phyloP scores from a whole-genome alignment of 2,113 vertebrate genomes.

The Paradisaea rubra region DNA sequence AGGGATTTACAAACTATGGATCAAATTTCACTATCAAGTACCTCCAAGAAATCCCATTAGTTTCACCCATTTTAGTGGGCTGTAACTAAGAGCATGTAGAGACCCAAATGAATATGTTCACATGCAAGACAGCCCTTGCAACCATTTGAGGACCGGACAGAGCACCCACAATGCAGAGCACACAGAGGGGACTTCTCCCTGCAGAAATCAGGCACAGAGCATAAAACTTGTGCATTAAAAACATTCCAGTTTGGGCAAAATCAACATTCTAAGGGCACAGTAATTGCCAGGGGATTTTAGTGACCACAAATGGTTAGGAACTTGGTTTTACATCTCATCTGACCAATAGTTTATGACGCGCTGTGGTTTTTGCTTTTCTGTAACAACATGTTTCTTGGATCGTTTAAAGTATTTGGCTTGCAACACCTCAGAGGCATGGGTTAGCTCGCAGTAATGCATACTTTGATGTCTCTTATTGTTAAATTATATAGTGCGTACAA shows the following conservation, averaged over 20 bases:
- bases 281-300: not conserved
- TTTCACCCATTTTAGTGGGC: not conserved
- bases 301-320: not conserved
- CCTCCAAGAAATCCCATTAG: conserved; percentile 16
- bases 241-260: not conserved
- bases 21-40: not conserved
- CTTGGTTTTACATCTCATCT: not conserved
- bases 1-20: not conserved
- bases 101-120: not conserved
- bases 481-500: conserved; percentile 49
- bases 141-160: not conserved
- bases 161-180: not conserved
- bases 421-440: conserved; percentile 55
- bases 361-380: conserved; percentile 17
- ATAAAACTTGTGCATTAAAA: not conserved
- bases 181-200: not conserved
- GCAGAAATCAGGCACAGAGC: not conserved
- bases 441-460: conserved; percentile 14
- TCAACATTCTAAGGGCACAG: not conserved
- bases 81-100: not conserved
- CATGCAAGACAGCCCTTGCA: not conserved
- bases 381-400: conserved; percentile 41
- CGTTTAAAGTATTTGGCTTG: conserved; percentile 46
- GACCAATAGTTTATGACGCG: not conserved
- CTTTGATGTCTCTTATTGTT: conserved; percentile 66